A percentile compares a stretch with the other conserved stretches of the same genome.
These are phyloP conservation scores for Yponomeuta plumbellus DNA, from an alignment of 2,888 invertebrate species.

Conservation along the genomic window DNA sequence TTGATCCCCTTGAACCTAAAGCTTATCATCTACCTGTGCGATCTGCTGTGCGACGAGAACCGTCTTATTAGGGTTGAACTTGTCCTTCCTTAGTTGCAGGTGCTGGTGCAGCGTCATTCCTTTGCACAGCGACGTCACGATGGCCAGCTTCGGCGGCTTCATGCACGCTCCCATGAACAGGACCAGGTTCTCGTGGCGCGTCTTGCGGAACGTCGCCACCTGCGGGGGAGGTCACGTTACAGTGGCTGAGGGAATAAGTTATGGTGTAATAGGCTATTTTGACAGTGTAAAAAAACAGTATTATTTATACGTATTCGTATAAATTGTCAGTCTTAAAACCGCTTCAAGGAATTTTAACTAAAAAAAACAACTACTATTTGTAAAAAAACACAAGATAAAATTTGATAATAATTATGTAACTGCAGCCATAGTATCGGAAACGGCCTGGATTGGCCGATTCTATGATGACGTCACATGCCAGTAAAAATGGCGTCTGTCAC, in stretches of 20 bases:
- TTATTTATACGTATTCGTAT: no score
- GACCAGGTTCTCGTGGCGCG: slow-evolving; percentile 98
- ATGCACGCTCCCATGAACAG: slow-evolving; percentile 99
- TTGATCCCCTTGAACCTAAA: not conserved
- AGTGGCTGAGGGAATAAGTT: not conserved
- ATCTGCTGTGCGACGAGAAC: slow-evolving; percentile 97
- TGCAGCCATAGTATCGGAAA: no score
- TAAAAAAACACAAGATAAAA: no score
- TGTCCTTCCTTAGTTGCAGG: slow-evolving; percentile 93
- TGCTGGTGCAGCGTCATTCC: slow-evolving; percentile 96
- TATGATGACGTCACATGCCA: no score
- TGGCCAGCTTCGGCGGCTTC: slow-evolving; percentile 97
- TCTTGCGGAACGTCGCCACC: slow-evolving; percentile 97
- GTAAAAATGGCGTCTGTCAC: no score
- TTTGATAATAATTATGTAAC: no score
- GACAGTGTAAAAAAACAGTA: no score
- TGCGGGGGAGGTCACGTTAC: slow-evolving; percentile 34
- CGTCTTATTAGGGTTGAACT: slow-evolving; percentile 95
- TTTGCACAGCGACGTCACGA: slow-evolving; percentile 97
- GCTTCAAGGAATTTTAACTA: no score
- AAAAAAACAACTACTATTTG: no score
- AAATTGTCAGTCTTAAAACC: no score
- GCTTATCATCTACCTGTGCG: slow-evolving; percentile 83
- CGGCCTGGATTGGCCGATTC: no score
- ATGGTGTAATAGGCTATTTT: no score